Conservation (phyloP, 2,888 invertebrate species). For the Nymphalis polychloros region DNA sequence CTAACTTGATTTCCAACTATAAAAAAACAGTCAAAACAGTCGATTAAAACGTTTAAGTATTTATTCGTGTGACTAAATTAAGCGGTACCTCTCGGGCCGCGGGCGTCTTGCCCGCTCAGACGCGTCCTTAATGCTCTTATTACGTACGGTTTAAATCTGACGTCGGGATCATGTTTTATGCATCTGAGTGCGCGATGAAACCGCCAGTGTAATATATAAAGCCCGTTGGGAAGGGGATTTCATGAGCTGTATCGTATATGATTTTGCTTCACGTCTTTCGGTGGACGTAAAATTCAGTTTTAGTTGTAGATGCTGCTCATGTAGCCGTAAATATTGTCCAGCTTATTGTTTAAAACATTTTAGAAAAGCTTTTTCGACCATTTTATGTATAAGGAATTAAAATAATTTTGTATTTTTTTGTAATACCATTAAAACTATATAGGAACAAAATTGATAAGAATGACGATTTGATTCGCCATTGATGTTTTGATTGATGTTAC, state of each 20-base stretch:
- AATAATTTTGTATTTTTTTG: too few species aligned
- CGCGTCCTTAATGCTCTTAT: slow-evolving; percentile 75
- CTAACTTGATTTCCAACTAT: not conserved
- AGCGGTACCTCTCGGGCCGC: slow-evolving; percentile 46
- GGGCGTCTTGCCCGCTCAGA: slow-evolving; percentile 50
- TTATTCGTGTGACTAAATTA: slow-evolving; percentile 45
- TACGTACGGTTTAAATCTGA: slow-evolving; percentile 80
- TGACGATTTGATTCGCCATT: not conserved
- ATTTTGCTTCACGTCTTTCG: slow-evolving; percentile 61
- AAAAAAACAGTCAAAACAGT: slow-evolving; percentile 3
- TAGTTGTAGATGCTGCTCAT: slow-evolving; percentile 10
- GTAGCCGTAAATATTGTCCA: slow-evolving; percentile 1
- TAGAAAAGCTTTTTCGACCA: not conserved
- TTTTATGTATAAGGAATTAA: not conserved
- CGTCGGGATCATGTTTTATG: slow-evolving; percentile 79
- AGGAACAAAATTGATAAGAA: not conserved
- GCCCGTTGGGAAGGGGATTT: slow-evolving; percentile 68
- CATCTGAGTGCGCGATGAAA: slow-evolving; percentile 77
- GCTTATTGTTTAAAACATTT: slow-evolving; percentile 4
- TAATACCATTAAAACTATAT: too few species aligned
- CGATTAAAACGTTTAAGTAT: slow-evolving; percentile 32
- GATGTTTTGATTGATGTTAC: not conserved
- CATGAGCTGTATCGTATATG: slow-evolving; percentile 60
- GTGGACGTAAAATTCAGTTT: slow-evolving; percentile 43
- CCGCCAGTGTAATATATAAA: slow-evolving; percentile 74